A percentile compares a stretch with the other conserved stretches of the same genome.
Conservation (phyloP, 1,140 invertebrate species). For the Amphibalanus amphitrite region DNA sequence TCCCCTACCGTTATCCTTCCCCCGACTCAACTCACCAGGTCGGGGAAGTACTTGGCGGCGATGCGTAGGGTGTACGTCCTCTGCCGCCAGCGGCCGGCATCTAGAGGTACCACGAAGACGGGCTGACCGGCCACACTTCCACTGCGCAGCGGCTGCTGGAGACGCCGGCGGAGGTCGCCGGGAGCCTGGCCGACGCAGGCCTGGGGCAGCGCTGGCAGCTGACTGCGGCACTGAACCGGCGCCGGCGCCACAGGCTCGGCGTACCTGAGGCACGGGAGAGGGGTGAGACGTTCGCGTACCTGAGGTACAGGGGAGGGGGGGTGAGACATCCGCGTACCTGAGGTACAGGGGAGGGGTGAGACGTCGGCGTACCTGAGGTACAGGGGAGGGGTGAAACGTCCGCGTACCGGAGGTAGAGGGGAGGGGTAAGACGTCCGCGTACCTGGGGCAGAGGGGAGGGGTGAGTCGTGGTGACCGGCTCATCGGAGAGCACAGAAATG, state of each 20-base stretch:
- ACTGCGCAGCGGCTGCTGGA: constrained; percentile 6
- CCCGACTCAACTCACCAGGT: constrained; percentile 7
- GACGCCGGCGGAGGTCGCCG: constrained; percentile 10
- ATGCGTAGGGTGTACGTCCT: constrained; percentile 14
- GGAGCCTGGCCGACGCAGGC: neutral
- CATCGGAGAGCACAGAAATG: too few relatives aligned
- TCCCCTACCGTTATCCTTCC: too few relatives aligned
- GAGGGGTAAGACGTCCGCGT: neutral
- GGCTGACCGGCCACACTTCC: constrained; percentile 10
- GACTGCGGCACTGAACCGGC: neutral
- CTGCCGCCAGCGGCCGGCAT: constrained; percentile 13
- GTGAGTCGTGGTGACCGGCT: too few relatives aligned
- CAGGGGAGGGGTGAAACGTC: too few relatives aligned
- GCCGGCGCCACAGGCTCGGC: neutral
- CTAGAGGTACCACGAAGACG: constrained; percentile 7
- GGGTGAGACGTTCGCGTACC: constrained; percentile 7
- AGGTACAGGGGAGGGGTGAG: too few relatives aligned
- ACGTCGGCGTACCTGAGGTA: too few relatives aligned
- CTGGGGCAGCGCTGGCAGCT: constrained; percentile 6
- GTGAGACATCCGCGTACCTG: too few relatives aligned
- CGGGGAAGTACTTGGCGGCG: constrained; percentile 5
- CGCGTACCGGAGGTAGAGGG: too few relatives aligned
- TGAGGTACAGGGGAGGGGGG: constrained; percentile 9
- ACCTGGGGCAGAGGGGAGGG: too few relatives aligned
- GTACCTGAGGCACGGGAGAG: neutral